Evolutionary conservation across 37 sponge, comb jelly and placozoan genomes (phyloP).

Genomic region (Hexactinellida sp.): DNA sequence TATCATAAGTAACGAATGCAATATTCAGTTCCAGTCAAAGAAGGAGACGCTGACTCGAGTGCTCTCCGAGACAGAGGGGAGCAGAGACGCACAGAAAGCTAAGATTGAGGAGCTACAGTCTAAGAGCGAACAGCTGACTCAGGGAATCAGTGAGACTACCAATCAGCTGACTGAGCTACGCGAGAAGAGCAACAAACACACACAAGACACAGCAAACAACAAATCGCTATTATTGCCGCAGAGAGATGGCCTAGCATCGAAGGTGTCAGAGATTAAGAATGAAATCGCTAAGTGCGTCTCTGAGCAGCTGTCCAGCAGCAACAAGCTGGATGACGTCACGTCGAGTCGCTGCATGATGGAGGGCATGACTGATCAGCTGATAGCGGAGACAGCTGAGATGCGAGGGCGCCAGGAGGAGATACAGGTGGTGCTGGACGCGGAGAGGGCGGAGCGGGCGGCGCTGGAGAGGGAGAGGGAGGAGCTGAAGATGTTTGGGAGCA

Average conservation of each 20-base stretch:
- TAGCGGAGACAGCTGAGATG: not conserved
- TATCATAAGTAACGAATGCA: too few relatives aligned
- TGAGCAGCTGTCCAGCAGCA: not conserved
- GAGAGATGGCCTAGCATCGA: not conserved
- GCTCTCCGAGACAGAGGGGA: not conserved
- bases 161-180: not conserved
- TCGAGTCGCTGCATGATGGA: not conserved
- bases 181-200: not conserved
- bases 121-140: not conserved
- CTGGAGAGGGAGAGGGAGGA: not conserved
- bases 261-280: not conserved
- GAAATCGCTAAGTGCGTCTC: not conserved
- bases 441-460: not conserved
- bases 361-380: not conserved
- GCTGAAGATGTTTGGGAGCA: not conserved
- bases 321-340: slow-evolving; percentile 3
- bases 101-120: not conserved
- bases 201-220: not conserved
- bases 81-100: not conserved
- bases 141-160: not conserved
- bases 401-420: not conserved
- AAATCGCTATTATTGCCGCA: not conserved
- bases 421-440: not conserved
- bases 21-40: not conserved
- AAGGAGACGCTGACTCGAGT: not conserved